phyloP scores from a whole-genome alignment of 2,888 invertebrate genomes.

The Kryphioiulus occultus region DNA sequence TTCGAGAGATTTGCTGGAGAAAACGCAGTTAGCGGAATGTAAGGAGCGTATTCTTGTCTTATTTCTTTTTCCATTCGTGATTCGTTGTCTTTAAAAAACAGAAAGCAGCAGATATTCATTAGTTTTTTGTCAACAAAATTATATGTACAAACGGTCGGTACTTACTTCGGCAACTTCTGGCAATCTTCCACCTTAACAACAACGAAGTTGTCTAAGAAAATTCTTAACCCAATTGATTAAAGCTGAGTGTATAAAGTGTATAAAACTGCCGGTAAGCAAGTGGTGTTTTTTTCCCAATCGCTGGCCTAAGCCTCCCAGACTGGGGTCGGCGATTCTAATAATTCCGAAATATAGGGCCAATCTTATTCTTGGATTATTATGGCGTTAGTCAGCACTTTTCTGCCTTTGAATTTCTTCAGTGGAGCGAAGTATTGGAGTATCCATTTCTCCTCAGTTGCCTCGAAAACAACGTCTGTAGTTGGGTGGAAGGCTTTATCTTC shows the following conservation, averaged over 20 bases:
- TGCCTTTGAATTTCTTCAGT: neutral
- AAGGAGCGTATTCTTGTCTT: no score
- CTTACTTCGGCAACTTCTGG: no score
- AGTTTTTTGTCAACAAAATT: no score
- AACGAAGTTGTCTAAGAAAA: no score
- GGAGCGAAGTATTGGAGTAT: neutral
- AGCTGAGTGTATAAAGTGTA: neutral
- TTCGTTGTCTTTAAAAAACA: no score
- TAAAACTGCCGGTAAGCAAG: neutral
- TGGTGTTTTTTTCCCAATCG: neutral
- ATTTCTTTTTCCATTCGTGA: no score
- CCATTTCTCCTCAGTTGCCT: slow-evolving; percentile 15
- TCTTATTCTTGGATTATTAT: neutral
- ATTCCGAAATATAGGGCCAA: neutral
- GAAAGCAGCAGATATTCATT: no score
- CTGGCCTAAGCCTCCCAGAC: neutral
- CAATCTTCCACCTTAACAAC: no score
- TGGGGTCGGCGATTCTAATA: neutral
- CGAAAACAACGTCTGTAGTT: neutral
- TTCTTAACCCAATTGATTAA: no score
- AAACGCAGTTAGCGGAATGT: no score
- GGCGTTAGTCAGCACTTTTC: neutral
- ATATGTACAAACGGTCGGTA: no score
- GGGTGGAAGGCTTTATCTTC: neutral
- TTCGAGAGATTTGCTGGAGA: no score